Base-by-base conservation (phyloP, 2,888 invertebrate genomes). In the Seira ritae region DNA sequence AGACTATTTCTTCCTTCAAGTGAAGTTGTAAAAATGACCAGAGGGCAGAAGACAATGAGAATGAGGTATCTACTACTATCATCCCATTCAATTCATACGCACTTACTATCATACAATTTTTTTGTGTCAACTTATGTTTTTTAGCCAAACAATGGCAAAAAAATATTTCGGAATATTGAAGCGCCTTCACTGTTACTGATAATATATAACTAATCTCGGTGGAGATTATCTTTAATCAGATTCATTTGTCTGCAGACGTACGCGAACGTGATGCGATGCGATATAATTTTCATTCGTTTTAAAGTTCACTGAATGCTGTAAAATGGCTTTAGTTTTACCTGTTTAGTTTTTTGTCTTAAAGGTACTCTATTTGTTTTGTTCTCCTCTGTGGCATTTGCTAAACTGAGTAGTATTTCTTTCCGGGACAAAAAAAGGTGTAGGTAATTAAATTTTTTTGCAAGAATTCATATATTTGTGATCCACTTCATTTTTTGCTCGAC, bases 21-120 rank as follows among this genome's bases (percentile, higher is more conserved):
- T n/a, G 12, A 55, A 55, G 55, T 55, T 55, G 55, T 17, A 55
- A 55, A 22, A 20, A 3, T 71, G 75, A 71, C 71, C 50, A 65
- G 68, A 78, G 74, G 71, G 83, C 74, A 65, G 68, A 76, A 78
- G 19, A 62, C 62, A 55, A 55, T 55, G 55, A 55, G 15, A 12
- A 55, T 55, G 17, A n/a, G 62, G 15, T 50, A n/a, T 50, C n/a
- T n/a, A n/a, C n/a, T n/a, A n/a, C n/a, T 42, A 42, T 42, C 6
- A 42, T 42, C 6, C 42, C 42, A 42, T 62, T 62, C 62, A 62
- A 20, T 20, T 22, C 62, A n/a, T 62, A 10, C 62, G 62, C 12
- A 62, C 62, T 62, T 12, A 42, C 12, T 42, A 12, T 42, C 42
- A 19, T 19, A 20, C 22, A 12, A 62, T 20, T 62, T 62, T 62